A percentile compares a stretch with the other conserved stretches of the same genome.
Evolutionary conservation across 2,797 vertebrate genomes (phyloP).

Genomic region (Otolemur crassicaudatus): DNA sequence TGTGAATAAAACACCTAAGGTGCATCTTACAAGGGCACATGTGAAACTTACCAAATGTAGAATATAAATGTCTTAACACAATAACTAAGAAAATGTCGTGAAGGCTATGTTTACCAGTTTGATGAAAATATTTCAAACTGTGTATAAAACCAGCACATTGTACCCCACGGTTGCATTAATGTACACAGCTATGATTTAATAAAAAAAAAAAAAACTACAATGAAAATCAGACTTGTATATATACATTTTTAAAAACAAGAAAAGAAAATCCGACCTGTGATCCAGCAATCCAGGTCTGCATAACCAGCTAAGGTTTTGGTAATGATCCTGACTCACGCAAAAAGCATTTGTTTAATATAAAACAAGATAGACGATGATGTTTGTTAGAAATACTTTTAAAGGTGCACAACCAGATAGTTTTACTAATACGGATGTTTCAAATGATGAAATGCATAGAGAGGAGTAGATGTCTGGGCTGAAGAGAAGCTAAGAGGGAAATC

Average conservation of each 20-base stretch:
- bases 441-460: neutral
- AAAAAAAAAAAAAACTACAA: too few species aligned
- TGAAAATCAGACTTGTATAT: neutral
- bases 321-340: neutral
- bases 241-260: too few species aligned
- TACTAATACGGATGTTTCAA: neutral
- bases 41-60: too few species aligned
- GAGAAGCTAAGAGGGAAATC: neutral
- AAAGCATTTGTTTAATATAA: neutral
- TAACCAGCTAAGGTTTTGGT: neutral
- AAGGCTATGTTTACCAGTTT: too few species aligned
- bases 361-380: neutral
- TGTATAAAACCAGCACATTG: too few species aligned
- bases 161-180: too few species aligned
- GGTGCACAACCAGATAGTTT: neutral
- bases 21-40: too few species aligned
- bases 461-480: rapidly evolving
- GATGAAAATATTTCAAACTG: too few species aligned
- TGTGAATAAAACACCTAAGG: neutral
- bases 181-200: too few species aligned
- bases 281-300: neutral
- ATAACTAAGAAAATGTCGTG: too few species aligned
- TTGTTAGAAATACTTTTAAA: neutral
- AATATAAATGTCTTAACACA: too few species aligned
- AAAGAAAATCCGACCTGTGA: neutral